Base-by-base conservation (phyloP, 2,797 vertebrate species). In the Esox lucius region DNA sequence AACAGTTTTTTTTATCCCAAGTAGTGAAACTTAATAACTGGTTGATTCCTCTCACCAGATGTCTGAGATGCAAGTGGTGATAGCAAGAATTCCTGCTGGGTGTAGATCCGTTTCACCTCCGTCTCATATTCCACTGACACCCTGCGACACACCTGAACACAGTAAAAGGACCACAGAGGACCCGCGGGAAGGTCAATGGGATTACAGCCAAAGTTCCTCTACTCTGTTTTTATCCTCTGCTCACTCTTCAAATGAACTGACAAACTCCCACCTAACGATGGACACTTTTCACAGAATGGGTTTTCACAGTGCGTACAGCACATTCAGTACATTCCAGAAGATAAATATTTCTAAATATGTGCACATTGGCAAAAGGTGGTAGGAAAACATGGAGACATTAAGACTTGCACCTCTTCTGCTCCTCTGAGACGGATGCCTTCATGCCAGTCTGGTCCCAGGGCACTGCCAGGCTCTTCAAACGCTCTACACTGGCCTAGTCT, bases 391-490 rank as follows among this genome's bases (percentile, higher is more conserved):
- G 73, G 11, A 70, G 28, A 28, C 51, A 75, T 11, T 46, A 13
- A 12, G 42, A 76, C 77, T 81, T 72, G 9, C 46, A 97, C 96
- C 94, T 96, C 83, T 83, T 94, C 88, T 62, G 92, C 84, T 82
- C 97, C 98, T 91, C 88, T 93, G 0, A 99, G 93, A 81, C 80
- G 80, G 66, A 99, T 88, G 28, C 95, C 96, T 79, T 95, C 94
- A 0, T 99, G 97, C 98, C 98, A 99, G 22, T 99, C 97, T 0
- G 98, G 98, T 19, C 98, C 97, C 8, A 99, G 91, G 7, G 98
- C 97, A 46, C 42, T 98, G 77, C 98, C 97, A 39, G 92, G 26
- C 68, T 87, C 86, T 33, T 83, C 79, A 6, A 82, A 61, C 79
- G 74, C 80, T 73, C 35, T 5, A 8, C 68, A 49, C n/a, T 31